Evolutionary conservation across 1,140 invertebrate species (phyloP).

Genomic region (Maconellicoccus hirsutus): DNA sequence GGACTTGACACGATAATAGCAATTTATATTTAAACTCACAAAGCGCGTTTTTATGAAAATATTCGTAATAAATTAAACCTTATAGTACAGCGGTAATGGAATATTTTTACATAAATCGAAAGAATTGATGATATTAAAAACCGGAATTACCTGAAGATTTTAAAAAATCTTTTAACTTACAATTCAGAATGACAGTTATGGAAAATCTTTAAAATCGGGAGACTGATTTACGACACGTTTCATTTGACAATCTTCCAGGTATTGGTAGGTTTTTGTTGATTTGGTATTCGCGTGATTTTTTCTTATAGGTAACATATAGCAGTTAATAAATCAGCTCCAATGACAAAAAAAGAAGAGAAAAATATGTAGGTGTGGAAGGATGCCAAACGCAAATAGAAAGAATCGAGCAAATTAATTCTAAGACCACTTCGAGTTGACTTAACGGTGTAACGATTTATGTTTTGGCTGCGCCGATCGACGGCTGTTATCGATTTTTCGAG

Average conservation of each 20-base stretch:
- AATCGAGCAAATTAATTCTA: constrained; percentile 4
- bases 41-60: background rate
- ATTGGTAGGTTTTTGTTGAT: background rate
- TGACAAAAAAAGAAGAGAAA: background rate
- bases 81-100: background rate
- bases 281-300: background rate
- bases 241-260: background rate
- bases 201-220: background rate
- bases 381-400: constrained; percentile 7
- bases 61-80: background rate
- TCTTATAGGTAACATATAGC: background rate
- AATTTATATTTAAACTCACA: background rate
- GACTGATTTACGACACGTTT: background rate
- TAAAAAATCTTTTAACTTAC: background rate
- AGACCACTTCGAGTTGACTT: background rate
- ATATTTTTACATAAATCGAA: constrained; percentile 10
- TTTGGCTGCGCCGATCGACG: constrained; percentile 6
- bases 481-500: constrained; percentile 3
- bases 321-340: constrained; percentile 1
- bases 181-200: background rate
- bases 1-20: constrained; percentile 3
- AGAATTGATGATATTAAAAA: constrained; percentile 10
- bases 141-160: constrained; percentile 3
- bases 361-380: constrained; percentile 7
- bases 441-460: constrained; percentile 8